Evolutionary conservation across 2,888 invertebrate species (phyloP), one percentile per base, ranked within the genome.

Genomic region (Exephanes ischioxanthus): DNA sequence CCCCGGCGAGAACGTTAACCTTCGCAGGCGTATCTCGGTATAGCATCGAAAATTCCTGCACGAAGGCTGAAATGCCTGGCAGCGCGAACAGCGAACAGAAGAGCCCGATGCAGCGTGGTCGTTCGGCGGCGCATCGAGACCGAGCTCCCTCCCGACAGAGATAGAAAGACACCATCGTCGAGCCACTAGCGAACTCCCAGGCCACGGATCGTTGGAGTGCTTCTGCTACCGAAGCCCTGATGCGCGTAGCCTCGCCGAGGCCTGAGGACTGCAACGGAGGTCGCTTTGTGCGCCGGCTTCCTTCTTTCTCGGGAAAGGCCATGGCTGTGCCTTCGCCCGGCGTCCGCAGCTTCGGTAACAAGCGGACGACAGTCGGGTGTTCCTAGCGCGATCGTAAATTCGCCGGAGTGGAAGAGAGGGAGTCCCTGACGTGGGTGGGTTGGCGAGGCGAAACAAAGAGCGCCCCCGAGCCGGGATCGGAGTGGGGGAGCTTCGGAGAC

Each of bases 11-110:
- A 87, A 84, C 86, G 77, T 87, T 87, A 87, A 87, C 87, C 86
- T 72, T 77, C 30, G 45, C 75, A 73, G 22, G 22, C 55, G 77
- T 87, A 87, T 88, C 87, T 84, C 79, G 61, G 53, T 80, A 83
- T 86, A 76, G 85, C 86, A 88, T 88, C 88, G 67, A 85, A 76
- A 87, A 88, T 88, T 87, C 88, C 84, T 83, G 86, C 88, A 88
- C 88, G 88, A 88, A 88, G 87, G 81, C 83, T 73, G 85, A 79
- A 78, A 85, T 83, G 79, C 67, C 67, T 68, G 80, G 84, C 83
- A 83, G 68, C 41, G 37, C 33, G 16, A 85, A 68, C 66, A 72
- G 79, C 45, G 22, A 63, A 37, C 75, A 80, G 68, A 76, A 48
- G 45, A 30, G n/a, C 16, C 5, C 33, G 63, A 6, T 33, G 63